Base-by-base conservation (phyloP, 1,140 invertebrate species). In the Drosophila melanogaster region DNA sequence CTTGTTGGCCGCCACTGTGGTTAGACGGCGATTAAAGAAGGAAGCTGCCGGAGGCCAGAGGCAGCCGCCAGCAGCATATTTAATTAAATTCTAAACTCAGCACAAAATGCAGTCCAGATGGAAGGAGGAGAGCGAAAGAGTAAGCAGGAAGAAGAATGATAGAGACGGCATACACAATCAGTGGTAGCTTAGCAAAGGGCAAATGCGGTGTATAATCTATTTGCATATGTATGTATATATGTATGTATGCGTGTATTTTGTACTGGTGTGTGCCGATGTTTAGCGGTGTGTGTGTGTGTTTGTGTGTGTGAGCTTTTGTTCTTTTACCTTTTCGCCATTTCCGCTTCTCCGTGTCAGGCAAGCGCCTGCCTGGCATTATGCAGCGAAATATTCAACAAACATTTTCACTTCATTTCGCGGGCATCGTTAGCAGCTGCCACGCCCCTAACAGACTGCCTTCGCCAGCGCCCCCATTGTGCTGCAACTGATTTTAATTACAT, bases 401-500 rank as follows among this genome's bases (percentile, higher is more conserved):
- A 77, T 77, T 77, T 77, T 77, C 74, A 77, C 74, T 77, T 77
- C 75, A 77, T 77, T 77, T 77, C 64, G 74, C 57, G 22, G 30
- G 54, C 56, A 67, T 76, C 62, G 64, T 77, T 66, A 69, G 62
- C 47, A 66, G 54, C 41, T 41, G 54, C 47, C 56, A 46, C 22
- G 37, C 47, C 71, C 37, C 30, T 3, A 38, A 38, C 37, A 14
- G 12, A 4, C 10, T 41, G n/a, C 41, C 33, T 10, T 30, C 37
- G 30, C 10, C 1, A 41, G 5, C 14, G 40, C 53, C 12, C 44
- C 40, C 35, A 14, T 38, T 60, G 54, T 51, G 66, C 40, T 70
- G 75, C 64, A 70, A 77, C 74, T 77, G 66, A 77, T 77, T 77
- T 77, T 77, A 77, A 77, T 77, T 77, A 77, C 75, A 77, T 77